Base-by-base conservation (phyloP, 2,888 invertebrate genomes). In the Parelbella ahira region DNA sequence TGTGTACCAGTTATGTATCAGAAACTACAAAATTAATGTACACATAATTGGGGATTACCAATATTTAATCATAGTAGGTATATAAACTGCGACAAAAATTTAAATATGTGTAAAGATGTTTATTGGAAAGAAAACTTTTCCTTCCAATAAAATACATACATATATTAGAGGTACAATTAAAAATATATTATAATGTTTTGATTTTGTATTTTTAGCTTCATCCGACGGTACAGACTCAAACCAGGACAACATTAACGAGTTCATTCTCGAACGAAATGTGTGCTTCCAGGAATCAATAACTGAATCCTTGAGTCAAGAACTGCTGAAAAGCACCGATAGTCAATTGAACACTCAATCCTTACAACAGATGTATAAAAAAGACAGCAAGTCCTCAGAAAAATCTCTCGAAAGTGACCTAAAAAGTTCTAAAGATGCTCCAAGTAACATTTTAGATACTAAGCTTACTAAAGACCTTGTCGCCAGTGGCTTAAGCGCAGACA, bases 211-310 rank as follows among this genome's bases (percentile, higher is more conserved):
- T 15, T 1, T 29, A 88, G 88, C 79, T 0, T 80, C 83, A 32
- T 74, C 88, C 8, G 88, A 88, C 57, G 71, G 71, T 20, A 78
- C 74, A 11, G 78, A 83, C 4, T 80, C 78, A 0, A 72, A 74
- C 45, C 80, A 77, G 37, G 88, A 86, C n/a, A 68, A 80, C 44
- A 68, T 75, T 48, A 86, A 83, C 53, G 88, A 88, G 37, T 88
- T 82, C 45, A 77, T 88, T 4, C 51, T 88, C 0, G 88, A 88
- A 61, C 52, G 88, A 1, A 88, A 88, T 44, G 77, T 88, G 0
- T 88, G 88, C 50, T 88, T 82, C 50, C 88, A 88, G 56, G 88
- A 88, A 32, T 88, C 88, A 0, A 54, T 88, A 10, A 80, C 86
- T 0, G 88, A 88, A 32, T 88, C 88, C 0, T 50, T 80, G 0